Conservation (phyloP, 2,797 vertebrate species). For the Mus caroli region DNA sequence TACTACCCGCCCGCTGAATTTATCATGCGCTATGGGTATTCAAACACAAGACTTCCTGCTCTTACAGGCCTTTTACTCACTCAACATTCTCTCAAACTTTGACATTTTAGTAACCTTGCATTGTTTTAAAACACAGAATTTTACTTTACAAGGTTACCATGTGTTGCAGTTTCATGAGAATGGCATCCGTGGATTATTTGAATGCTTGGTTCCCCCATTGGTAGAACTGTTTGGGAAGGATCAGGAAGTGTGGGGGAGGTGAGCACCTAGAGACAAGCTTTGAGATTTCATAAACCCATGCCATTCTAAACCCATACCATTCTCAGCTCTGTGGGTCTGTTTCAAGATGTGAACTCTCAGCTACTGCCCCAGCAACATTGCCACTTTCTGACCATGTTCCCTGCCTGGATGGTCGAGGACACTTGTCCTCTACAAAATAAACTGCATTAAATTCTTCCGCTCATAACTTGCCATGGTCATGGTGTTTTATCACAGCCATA, state of each 20-base stretch:
- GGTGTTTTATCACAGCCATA: neutral
- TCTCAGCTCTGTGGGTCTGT: neutral
- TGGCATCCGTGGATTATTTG: neutral
- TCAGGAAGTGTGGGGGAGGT: neutral
- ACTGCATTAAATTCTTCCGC: neutral
- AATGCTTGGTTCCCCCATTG: neutral
- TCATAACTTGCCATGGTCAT: neutral
- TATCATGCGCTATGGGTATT: neutral
- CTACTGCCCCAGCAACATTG: accelerated
- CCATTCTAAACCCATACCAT: too few relatives aligned
- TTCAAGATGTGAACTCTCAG: neutral
- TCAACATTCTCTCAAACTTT: neutral
- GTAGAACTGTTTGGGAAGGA: neutral
- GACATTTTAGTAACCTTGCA: neutral
- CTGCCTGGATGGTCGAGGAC: neutral
- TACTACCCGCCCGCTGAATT: neutral
- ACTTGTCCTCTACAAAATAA: neutral
- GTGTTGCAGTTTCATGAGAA: neutral
- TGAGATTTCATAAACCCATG: neutral
- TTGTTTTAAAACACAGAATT: neutral
- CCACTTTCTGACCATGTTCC: neutral
- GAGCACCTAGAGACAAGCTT: too few relatives aligned
- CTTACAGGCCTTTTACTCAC: neutral
- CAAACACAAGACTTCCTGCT: neutral
- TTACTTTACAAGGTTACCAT: neutral